phyloP scores from a whole-genome alignment of 1,140 invertebrate genomes.

The Orchestia grillus region DNA sequence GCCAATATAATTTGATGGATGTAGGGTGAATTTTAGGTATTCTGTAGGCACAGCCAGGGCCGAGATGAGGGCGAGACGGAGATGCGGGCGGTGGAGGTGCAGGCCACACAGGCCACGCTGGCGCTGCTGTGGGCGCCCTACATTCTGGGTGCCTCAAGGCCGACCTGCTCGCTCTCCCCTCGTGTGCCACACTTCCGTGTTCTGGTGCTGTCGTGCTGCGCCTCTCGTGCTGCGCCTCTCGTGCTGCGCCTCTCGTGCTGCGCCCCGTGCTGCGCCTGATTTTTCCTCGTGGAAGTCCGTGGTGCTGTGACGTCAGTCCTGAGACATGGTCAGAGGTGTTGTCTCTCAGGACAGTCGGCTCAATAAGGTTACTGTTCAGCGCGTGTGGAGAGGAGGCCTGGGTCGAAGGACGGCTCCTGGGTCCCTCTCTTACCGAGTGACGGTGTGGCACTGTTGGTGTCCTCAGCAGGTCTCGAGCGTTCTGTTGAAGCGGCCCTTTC shows the following conservation, averaged over 20 bases:
- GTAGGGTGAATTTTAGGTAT: background rate
- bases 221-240: background rate
- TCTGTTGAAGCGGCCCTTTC: too few species aligned
- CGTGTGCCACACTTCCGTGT: background rate
- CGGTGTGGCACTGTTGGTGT: too few species aligned
- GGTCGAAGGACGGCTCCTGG: too few species aligned
- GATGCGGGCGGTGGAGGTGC: conserved; percentile 1
- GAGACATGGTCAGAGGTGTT: background rate
- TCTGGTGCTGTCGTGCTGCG: background rate
- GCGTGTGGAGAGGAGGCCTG: too few species aligned
- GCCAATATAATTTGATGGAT: background rate
- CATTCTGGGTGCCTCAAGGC: conserved; percentile 40
- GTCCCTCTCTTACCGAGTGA: too few species aligned
- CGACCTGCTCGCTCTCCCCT: background rate
- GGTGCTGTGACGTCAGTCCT: too few species aligned
- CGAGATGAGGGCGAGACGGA: background rate
- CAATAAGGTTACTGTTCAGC: too few species aligned
- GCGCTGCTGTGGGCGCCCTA: background rate
- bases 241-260: background rate
- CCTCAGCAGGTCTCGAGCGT: too few species aligned
- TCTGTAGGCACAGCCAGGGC: too few species aligned
- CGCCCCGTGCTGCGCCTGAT: too few species aligned
- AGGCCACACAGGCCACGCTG: background rate
- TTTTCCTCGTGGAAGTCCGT: too few species aligned
- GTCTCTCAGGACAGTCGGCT: background rate